Conservation (phyloP, 1,140 invertebrate species). For the Maconellicoccus hirsutus region DNA sequence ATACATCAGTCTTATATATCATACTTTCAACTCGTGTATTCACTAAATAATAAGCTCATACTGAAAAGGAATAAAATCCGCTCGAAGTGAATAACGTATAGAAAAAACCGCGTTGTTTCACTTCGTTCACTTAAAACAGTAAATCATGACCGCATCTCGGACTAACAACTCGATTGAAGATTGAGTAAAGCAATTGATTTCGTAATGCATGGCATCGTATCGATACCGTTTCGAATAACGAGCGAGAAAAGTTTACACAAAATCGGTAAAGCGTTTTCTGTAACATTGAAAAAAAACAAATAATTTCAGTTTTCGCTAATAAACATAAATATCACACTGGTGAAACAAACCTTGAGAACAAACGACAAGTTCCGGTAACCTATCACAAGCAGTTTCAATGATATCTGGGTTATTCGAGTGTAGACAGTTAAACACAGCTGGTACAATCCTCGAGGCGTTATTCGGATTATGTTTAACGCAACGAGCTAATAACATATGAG, state of each 20-base stretch:
- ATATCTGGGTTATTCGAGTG: slow-evolving; percentile 59
- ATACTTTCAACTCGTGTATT: no score
- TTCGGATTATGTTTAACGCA: slow-evolving; percentile 53
- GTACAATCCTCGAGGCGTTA: slow-evolving; percentile 45
- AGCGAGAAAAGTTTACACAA: slow-evolving; percentile 70
- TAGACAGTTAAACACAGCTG: slow-evolving; percentile 41
- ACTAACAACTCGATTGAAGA: slow-evolving; percentile 63
- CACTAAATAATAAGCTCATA: no score
- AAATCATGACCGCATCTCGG: no score
- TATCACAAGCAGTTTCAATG: slow-evolving; percentile 62
- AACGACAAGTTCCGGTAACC: slow-evolving; percentile 67
- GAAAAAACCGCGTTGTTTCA: no score
- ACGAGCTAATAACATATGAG: slow-evolving; percentile 50
- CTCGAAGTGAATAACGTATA: no score
- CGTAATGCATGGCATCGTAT: slow-evolving; percentile 60
- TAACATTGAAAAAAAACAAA: slow-evolving; percentile 32
- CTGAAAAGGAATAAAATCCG: no score
- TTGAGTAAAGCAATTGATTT: slow-evolving; percentile 70
- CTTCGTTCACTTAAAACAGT: no score
- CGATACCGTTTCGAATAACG: slow-evolving; percentile 64
- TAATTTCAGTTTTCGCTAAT: not conserved
- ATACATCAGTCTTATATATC: no score
- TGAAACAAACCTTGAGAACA: not conserved
- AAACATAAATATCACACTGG: not conserved
- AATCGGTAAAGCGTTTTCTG: slow-evolving; percentile 65